These are phyloP conservation scores for Sus scrofa DNA, from an alignment of 2,113 vertebrate species.

Conservation along the genomic window T2T-Sscrofa CM000818.6:46685501-46686000, in stretches of 20 bases:
- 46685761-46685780: background rate
- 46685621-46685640: background rate
- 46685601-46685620: too few species aligned
- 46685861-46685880: background rate
- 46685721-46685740: background rate
- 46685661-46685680: background rate
- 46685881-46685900: constrained; percentile 13
- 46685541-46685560: too few species aligned
- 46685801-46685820: background rate
- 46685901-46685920: background rate
- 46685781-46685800: background rate
- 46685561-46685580: too few species aligned
- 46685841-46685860: accelerated
- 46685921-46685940: background rate
- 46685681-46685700: background rate
- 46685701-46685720: background rate
- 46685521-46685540: too few species aligned
- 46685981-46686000: background rate
- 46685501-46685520: background rate
- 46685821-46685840: background rate
- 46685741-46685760: background rate
- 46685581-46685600: too few species aligned
- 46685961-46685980: background rate
- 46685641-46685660: background rate
- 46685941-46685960: background rate